These are phyloP conservation scores for Gnathonemus longibarbis DNA, from an alignment of 2,113 vertebrate species.

Conservation along the genomic window DNA sequence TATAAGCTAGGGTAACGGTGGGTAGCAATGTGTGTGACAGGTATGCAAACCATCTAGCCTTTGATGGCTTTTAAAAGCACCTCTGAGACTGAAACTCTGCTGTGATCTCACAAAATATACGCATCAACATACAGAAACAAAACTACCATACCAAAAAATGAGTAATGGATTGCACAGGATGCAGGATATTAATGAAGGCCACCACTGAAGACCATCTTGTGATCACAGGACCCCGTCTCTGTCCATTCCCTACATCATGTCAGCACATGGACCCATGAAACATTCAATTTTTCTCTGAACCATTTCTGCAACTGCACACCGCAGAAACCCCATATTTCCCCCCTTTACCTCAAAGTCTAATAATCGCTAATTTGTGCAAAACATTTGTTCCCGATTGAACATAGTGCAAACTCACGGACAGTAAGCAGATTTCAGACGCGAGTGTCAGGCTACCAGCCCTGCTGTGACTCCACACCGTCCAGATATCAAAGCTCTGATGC, in stretches of 20 bases:
- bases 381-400: slow-evolving; percentile 47
- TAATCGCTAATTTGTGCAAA: slow-evolving; percentile 45
- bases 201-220: background rate
- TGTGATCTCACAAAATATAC: background rate
- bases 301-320: background rate
- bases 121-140: background rate
- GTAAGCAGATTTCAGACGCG: too few relatives aligned
- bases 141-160: background rate
- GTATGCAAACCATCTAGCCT: background rate
- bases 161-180: background rate
- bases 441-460: too few relatives aligned
- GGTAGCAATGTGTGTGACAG: background rate
- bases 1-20: background rate
- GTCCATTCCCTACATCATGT: background rate
- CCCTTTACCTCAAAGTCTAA: slow-evolving; percentile 20
- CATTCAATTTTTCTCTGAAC: background rate
- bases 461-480: background rate
- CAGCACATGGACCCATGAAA: slow-evolving; percentile 30
- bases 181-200: background rate
- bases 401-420: slow-evolving; percentile 22
- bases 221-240: slow-evolving; percentile 6
- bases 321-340: background rate
- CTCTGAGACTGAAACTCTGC: background rate
- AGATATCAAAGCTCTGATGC: background rate
- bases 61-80: background rate